Base-by-base conservation (phyloP, 2,888 invertebrate species). In the Apotomis turbidana region DNA sequence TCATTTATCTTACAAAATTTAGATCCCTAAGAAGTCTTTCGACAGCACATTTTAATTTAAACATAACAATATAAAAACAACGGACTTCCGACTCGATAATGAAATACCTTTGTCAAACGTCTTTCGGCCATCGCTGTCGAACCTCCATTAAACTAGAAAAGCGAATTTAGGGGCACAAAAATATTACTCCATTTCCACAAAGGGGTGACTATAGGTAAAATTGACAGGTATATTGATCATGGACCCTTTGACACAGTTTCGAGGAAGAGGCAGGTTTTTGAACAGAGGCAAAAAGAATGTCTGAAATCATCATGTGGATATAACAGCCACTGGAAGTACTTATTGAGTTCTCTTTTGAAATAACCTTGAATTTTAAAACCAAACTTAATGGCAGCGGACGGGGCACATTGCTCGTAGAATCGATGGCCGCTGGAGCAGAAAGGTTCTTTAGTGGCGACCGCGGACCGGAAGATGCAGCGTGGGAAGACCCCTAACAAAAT, bases 191-290 rank as follows among this genome's bases (percentile, higher is more conserved):
- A 66, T 57, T 55, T 41, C 27, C 64, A 27, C 66, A 68, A 68
- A 59, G 67, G 59, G 67, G 55, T 66, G 54, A 52, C 64, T 59
- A 27, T 27, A 27, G 27, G 27, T 27, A 64, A 64, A 71, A 61
- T 67, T 67, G 71, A 71, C 61, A 68, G 57, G 58, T 59, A 68
- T 46, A 68, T 71, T 71, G 72, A 72, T 63, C 68, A 71, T 62
- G 52, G 41, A 62, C 36, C 62, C 63, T 71, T 68, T 68, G 72
- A 68, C 71, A 71, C 62, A 59, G 68, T 68, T 62, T 36, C 59
- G 58, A 59, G 54, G 44, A 44, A 58, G 59, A 13, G 27, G 57
- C 62, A 41, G 60, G 68, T 63, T 72, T 57, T 59, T 13, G 46
- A 38, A 59, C 10, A 46, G 51, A 41, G 51, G 36, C 58, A 60